These are phyloP conservation scores for Hystrix brachyura DNA, from an alignment of 2,113 vertebrate genomes.

Conservation along the genomic window DNA sequence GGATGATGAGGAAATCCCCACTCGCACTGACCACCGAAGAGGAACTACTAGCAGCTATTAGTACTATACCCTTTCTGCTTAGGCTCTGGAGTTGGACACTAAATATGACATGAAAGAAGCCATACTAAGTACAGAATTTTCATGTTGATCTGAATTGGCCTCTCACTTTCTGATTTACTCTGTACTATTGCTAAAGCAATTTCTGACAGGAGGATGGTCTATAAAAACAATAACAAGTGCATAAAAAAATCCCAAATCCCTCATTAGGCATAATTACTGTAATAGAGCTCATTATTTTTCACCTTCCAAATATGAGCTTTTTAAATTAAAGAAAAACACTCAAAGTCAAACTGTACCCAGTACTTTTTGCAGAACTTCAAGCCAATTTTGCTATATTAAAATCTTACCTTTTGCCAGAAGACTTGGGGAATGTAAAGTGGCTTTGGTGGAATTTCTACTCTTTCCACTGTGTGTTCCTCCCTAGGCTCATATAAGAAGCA, in stretches of 20 bases:
- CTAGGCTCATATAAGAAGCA: neutral
- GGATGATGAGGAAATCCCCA: neutral
- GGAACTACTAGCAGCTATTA: neutral
- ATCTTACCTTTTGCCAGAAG: constrained; percentile 59
- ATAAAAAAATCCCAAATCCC: constrained; percentile 50
- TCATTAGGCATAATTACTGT: constrained; percentile 71
- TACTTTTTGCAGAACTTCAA: constrained; percentile 71
- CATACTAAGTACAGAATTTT: constrained; percentile 29
- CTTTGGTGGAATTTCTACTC: constrained; percentile 34
- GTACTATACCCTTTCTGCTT: neutral
- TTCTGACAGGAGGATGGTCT: constrained; percentile 46
- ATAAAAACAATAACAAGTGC: constrained; percentile 44
- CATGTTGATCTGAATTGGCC: neutral
- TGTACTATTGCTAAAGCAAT: constrained; percentile 31
- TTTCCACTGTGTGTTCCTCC: constrained; percentile 44
- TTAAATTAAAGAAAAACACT: constrained; percentile 70
- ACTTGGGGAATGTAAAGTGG: constrained; percentile 50
- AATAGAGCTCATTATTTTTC: constrained; percentile 76
- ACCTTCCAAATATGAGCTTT: constrained; percentile 72
- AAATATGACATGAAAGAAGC: neutral
- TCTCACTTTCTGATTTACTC: constrained; percentile 35
- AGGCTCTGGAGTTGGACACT: neutral
- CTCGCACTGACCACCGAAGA: neutral
- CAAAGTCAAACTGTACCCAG: constrained; percentile 61
- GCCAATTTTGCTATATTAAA: constrained; percentile 74